Evolutionary conservation across 2,888 invertebrate species (phyloP).

Genomic region (Trissoscelio sp.): DNA sequence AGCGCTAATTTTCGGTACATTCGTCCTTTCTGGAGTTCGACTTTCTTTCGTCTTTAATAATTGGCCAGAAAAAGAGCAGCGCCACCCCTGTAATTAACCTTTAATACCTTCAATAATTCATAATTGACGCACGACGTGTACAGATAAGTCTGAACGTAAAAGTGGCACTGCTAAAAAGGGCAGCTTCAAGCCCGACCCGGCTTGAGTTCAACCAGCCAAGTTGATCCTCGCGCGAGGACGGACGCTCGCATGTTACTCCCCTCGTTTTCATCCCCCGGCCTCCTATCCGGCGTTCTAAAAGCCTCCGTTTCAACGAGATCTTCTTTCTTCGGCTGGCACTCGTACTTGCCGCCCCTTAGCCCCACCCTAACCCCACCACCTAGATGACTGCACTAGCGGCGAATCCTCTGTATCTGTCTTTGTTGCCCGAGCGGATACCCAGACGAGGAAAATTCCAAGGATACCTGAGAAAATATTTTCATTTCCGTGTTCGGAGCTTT

Average conservation of each 20-base stretch:
- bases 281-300: conserved; percentile 7
- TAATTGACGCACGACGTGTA: not conserved
- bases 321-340: conserved; percentile 20
- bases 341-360: not conserved
- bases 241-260: conserved; percentile 26
- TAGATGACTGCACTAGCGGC: not conserved
- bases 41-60: conserved; percentile 15
- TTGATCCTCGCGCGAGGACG: conserved; percentile 25
- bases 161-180: not conserved
- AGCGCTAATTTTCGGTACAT: not conserved
- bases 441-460: conserved; percentile 32
- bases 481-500: conserved; percentile 34
- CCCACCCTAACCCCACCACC: not conserved
- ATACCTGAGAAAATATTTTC: conserved; percentile 54
- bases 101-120: conserved; percentile 28
- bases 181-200: conserved; percentile 14
- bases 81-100: conserved; percentile 3
- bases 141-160: not conserved
- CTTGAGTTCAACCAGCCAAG: conserved; percentile 13
- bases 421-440: not conserved
- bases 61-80: not conserved
- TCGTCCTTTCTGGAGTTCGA: not conserved
- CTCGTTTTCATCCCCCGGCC: conserved; percentile 1
- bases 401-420: not conserved
- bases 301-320: conserved; percentile 24